A percentile compares a stretch with the other conserved stretches of the same genome.
Conservation (phyloP, 2,888 invertebrate species). For the Caenorhabditis zanzibari region DNA sequence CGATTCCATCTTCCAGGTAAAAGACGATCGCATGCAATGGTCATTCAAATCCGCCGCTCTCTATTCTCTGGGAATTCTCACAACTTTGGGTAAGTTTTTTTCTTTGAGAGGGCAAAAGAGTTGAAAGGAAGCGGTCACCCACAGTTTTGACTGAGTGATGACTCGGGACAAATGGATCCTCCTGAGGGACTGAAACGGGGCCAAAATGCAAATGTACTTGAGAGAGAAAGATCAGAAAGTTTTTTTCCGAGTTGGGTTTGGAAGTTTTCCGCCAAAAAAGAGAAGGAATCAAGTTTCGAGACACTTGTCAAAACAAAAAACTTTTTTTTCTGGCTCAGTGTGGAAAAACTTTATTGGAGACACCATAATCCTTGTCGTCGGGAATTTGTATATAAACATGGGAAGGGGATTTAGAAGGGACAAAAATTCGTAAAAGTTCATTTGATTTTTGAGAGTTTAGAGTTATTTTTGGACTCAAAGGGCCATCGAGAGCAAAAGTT, state of each 20-base stretch:
- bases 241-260: not conserved
- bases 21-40: slow-evolving; percentile 77
- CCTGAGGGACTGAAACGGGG: slow-evolving; percentile 13
- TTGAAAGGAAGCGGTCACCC: slow-evolving; percentile 24
- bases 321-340: slow-evolving; percentile 19
- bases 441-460: slow-evolving; percentile 4
- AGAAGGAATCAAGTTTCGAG: slow-evolving; percentile 40
- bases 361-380: slow-evolving; percentile 48
- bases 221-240: not conserved
- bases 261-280: not conserved
- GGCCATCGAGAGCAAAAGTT: not conserved
- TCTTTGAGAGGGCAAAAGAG: not conserved
- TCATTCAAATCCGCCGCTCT: slow-evolving; percentile 80
- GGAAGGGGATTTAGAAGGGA: not conserved
- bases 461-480: slow-evolving; percentile 4
- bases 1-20: slow-evolving; percentile 60
- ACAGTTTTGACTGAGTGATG: slow-evolving; percentile 46
- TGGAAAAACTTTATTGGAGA: slow-evolving; percentile 7
- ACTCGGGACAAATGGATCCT: slow-evolving; percentile 40
- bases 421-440: slow-evolving; percentile 7
- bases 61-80: slow-evolving; percentile 82
- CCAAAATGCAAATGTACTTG: slow-evolving; percentile 59
- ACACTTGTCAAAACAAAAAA: slow-evolving; percentile 62
- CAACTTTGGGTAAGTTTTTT: slow-evolving; percentile 76
- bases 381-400: slow-evolving; percentile 45